Conservation (phyloP, 2,888 invertebrate species). For the Acrobasis suavella region DNA sequence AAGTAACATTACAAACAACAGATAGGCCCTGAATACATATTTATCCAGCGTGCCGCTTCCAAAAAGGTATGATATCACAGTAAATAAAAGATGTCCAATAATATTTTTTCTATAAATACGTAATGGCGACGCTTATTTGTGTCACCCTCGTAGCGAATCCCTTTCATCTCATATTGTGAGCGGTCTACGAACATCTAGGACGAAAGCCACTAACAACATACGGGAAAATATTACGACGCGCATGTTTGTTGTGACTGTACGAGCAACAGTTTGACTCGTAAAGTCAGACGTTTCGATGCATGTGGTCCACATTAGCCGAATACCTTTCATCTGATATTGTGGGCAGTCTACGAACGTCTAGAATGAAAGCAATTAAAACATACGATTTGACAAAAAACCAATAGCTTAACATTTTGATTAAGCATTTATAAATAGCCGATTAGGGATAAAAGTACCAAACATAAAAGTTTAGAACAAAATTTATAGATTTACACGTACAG, state of each 20-base stretch:
- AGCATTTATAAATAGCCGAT: no score
- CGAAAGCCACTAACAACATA: slow-evolving; percentile 42
- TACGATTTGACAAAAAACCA: no score
- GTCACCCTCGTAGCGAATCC: slow-evolving; percentile 49
- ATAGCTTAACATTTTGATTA: no score
- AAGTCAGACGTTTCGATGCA: no score
- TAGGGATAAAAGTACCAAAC: no score
- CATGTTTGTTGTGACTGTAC: slow-evolving; percentile 18
- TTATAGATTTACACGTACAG: no score
- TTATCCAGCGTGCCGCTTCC: slow-evolving; percentile 17
- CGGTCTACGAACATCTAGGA: slow-evolving; percentile 51
- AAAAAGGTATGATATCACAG: slow-evolving; percentile 17
- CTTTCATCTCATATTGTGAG: slow-evolving; percentile 60
- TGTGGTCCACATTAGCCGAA: no score
- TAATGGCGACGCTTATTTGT: slow-evolving; percentile 31
- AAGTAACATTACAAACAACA: slow-evolving; percentile 1
- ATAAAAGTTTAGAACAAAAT: no score
- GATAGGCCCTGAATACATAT: slow-evolving; percentile 19
- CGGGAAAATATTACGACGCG: slow-evolving; percentile 5
- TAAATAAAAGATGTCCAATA: slow-evolving; percentile 26
- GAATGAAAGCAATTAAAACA: no score
- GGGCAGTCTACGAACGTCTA: no score
- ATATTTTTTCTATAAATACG: slow-evolving; percentile 32
- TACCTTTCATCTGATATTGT: no score
- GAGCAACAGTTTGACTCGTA: no score